phyloP scores from a whole-genome alignment of 2,888 invertebrate genomes.

The Dugesia japonica region DNA sequence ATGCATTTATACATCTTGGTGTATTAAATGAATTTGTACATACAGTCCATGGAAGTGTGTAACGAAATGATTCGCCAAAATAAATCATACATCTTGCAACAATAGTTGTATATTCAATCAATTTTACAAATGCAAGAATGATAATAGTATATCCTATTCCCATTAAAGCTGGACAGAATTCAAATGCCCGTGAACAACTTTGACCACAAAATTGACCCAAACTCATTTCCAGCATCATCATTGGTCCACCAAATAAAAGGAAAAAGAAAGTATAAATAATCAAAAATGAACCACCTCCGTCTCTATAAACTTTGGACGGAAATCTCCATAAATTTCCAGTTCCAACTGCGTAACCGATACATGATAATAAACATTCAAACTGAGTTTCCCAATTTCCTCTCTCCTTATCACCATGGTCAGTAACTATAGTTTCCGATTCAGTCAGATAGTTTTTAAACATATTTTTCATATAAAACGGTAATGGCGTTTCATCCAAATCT shows the following conservation, averaged over 20 bases:
- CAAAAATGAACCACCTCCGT: not conserved
- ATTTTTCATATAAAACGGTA: too few relatives aligned
- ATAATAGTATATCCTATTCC: not conserved
- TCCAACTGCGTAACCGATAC: not conserved
- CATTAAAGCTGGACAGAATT: not conserved
- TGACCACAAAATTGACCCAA: not conserved
- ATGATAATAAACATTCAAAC: not conserved
- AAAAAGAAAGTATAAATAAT: not conserved
- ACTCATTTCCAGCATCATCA: slow-evolving; percentile 2
- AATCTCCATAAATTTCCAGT: not conserved
- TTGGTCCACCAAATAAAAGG: not conserved
- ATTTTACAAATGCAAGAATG: not conserved
- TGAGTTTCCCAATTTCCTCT: not conserved
- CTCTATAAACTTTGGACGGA: not conserved
- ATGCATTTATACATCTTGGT: not conserved
- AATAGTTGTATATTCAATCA: not conserved
- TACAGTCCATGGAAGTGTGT: not conserved
- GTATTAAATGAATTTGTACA: not conserved
- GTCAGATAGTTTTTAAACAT: too few relatives aligned
- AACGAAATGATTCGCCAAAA: not conserved
- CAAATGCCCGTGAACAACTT: not conserved
- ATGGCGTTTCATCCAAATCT: too few relatives aligned
- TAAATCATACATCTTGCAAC: not conserved
- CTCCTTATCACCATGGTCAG: not conserved
- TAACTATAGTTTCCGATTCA: too few relatives aligned